Base-by-base conservation (phyloP, 2,797 vertebrate genomes). In the Typhlichthys subterraneus region DNA sequence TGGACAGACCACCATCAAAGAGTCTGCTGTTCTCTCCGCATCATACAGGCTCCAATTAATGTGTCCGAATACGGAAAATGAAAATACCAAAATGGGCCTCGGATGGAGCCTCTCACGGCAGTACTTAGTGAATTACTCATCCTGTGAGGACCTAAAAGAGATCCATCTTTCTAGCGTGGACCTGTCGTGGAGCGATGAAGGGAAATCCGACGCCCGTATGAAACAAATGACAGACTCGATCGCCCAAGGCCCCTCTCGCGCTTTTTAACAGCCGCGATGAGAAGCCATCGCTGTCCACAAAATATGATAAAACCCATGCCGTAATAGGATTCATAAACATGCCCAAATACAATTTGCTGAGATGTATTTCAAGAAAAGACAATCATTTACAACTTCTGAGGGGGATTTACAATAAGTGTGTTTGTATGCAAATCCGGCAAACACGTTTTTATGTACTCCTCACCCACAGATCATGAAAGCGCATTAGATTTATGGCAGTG, bases 311-410 rank as follows among this genome's bases (percentile, higher is more conserved):
- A 93, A 93, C 93, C 95, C 94, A 90, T 89, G 93, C 93, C 92
- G 92, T 97, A 98, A 96, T 97, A 95, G 95, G 93, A 98, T 97
- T 97, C 95, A 94, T 94, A 94, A 93, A 97, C 94, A 89, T 94
- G 95, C 95, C 93, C 91, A 97, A 96, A 96, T 96, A 93, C 92
- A 95, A 97, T 97, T 96, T 97, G 94, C 94, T 94, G 93, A 97
- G 94, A 96, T 96, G 94, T 94, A 95, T 95, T 96, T 95, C 91
- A 92, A 89, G 94, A 93, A 92, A 95, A 96, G 94, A 98, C 95
- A 97, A 96, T 94, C 92, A 95, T 94, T 97, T 96, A 96, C 92
- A 95, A 97, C 95, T 96, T 95, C 90, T 93, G 92, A 94, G 95
- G 94, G 94, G 90, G 50, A 94, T 92, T 94, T 93, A 94, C 92